A percentile compares a stretch with the other conserved stretches of the same genome.
phyloP scores from a whole-genome alignment of 2,797 vertebrate genomes.

The Bovichtus diacanthus region DNA sequence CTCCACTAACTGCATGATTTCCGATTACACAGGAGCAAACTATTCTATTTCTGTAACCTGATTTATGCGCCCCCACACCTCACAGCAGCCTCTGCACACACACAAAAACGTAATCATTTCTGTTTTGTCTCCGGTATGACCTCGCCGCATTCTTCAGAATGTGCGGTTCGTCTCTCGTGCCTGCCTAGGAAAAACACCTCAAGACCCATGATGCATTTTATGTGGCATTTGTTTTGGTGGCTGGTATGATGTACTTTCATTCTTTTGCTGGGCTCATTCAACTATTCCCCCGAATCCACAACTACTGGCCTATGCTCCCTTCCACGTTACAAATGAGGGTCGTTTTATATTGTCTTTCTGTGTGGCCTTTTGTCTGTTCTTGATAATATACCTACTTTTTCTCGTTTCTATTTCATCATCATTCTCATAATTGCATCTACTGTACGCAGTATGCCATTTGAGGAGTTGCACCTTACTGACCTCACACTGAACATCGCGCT shows the following conservation, averaged over 20 bases:
- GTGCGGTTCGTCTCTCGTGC: not conserved
- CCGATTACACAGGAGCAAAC: conserved; percentile 23
- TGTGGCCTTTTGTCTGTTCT: conserved; percentile 7
- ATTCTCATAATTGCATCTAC: conserved; percentile 1
- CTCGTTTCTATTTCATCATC: not conserved
- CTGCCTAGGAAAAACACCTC: not conserved
- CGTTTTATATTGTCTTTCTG: not conserved
- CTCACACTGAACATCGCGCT: not conserved
- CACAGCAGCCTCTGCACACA: not conserved
- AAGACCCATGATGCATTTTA: conserved; percentile 12
- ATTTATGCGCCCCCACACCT: conserved; percentile 38
- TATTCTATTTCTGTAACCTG: conserved; percentile 36
- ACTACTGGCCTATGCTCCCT: not conserved
- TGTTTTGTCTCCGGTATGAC: conserved; percentile 22
- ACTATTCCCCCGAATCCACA: not conserved
- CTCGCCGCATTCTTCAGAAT: conserved; percentile 21
- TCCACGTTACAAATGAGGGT: not conserved
- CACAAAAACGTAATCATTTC: conserved; percentile 1
- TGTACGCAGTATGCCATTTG: not conserved
- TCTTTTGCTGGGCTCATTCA: conserved; percentile 1
- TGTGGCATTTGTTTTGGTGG: conserved; percentile 10
- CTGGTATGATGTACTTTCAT: not conserved
- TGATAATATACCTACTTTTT: not conserved
- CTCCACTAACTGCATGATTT: conserved; percentile 26
- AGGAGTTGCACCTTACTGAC: conserved; percentile 4